A percentile compares a stretch with the other conserved stretches of the same genome.
These are phyloP conservation scores for Mormyrus lacerda DNA, from an alignment of 2,113 vertebrate species.

Conservation along the genomic window DNA sequence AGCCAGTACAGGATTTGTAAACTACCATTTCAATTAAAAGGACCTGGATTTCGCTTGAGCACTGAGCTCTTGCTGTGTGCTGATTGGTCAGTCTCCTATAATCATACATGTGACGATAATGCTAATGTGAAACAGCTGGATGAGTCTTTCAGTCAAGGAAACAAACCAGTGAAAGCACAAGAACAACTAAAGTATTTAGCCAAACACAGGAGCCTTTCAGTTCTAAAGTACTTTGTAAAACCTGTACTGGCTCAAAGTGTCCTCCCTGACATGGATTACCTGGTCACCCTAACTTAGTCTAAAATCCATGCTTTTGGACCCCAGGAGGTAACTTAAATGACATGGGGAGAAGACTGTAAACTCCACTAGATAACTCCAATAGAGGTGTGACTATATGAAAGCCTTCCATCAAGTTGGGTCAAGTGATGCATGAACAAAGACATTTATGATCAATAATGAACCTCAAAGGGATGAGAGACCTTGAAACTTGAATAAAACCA, in stretches of 20 bases:
- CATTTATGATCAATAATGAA: not conserved
- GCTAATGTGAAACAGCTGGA: not conserved
- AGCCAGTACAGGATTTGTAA: not conserved
- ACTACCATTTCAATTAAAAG: not conserved
- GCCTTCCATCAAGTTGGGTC: not conserved
- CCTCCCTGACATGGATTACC: not conserved
- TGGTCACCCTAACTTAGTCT: not conserved
- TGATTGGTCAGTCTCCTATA: not conserved
- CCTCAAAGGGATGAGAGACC: not conserved
- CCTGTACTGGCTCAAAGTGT: not conserved
- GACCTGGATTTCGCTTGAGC: not conserved
- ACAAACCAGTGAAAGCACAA: not conserved
- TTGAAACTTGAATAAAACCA: not conserved
- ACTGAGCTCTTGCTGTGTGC: not conserved
- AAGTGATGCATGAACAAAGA: not conserved
- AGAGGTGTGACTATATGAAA: not conserved
- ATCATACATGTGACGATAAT: not conserved
- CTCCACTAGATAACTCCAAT: not conserved
- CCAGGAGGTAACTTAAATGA: not conserved
- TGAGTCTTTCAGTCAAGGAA: not conserved
- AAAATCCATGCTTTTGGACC: not conserved
- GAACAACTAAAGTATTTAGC: not conserved
- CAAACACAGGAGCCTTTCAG: not conserved
- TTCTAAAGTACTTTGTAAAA: not conserved
- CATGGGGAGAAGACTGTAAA: not conserved